Evolutionary conservation across 2,888 invertebrate genomes (phyloP).

Genomic region (Schizotus pectinicornis): DNA sequence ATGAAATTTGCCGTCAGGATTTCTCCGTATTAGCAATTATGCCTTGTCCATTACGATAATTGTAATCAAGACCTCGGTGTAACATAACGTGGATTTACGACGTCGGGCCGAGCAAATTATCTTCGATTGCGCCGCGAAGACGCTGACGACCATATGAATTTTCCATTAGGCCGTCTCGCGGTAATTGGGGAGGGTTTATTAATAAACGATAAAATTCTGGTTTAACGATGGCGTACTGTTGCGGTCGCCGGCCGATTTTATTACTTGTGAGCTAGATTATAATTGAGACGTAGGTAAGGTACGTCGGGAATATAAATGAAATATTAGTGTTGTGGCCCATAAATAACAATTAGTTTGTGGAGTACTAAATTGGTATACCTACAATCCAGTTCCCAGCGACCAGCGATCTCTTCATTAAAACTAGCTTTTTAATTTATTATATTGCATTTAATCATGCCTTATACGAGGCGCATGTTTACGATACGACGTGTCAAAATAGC

Average conservation of each 20-base stretch:
- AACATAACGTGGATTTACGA: background rate
- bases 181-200: conserved; percentile 26
- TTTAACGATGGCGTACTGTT: conserved; percentile 29
- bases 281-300: conserved; percentile 41
- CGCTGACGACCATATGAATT: too few relatives aligned
- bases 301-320: conserved; percentile 48
- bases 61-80: background rate
- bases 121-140: background rate
- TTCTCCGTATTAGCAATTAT: background rate
- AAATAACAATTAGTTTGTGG: conserved; percentile 55
- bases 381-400: conserved; percentile 48
- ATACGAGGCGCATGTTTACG: background rate
- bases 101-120: conserved; percentile 1
- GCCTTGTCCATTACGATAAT: background rate
- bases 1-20: background rate
- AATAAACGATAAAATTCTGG: conserved; percentile 23
- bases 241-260: conserved; percentile 30
- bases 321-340: conserved; percentile 48
- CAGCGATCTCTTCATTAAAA: conserved; percentile 51
- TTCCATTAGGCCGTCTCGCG: conserved; percentile 12
- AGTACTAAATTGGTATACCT: conserved; percentile 50
- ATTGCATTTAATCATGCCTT: conserved; percentile 39
- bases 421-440: conserved; percentile 47
- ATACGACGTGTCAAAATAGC: conserved; percentile 4
- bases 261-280: conserved; percentile 36